Percentiles rank a stretch among this genome's conserved stretches.
Conservation (phyloP, 1,140 invertebrate genomes). For the Steinernema feltiae region DNA sequence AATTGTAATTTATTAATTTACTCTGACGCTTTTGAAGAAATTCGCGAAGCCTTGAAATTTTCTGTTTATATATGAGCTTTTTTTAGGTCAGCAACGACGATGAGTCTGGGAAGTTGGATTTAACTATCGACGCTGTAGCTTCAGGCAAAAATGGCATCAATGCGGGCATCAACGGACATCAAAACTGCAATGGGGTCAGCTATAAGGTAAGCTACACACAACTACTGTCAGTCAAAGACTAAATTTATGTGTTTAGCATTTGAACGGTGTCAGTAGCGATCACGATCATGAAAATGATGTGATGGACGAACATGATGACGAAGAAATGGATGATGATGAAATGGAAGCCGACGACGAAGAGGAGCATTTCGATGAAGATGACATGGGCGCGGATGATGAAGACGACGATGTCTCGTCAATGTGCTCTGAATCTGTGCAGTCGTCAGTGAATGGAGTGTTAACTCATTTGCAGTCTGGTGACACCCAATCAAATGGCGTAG, state of each 20-base stretch:
- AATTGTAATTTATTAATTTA: background rate
- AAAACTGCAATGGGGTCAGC: background rate
- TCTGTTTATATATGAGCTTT: too few relatives aligned
- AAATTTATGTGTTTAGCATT: background rate
- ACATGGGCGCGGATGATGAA: conserved; percentile 68
- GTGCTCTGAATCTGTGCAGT: conserved; percentile 2
- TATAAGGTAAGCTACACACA: background rate
- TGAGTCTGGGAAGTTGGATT: background rate
- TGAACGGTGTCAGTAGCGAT: background rate
- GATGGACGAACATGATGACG: conserved; percentile 45
- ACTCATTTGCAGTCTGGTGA: background rate
- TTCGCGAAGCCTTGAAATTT: too few relatives aligned
- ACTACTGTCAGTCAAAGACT: background rate
- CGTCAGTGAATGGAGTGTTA: background rate
- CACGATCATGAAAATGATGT: conserved; percentile 54
- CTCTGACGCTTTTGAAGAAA: background rate
- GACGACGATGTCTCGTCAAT: conserved; percentile 14
- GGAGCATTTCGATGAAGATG: conserved; percentile 70
- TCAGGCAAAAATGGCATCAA: background rate
- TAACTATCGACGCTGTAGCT: background rate
- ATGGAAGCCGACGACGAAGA: background rate
- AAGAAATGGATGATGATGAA: conserved; percentile 18
- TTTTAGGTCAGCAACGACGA: background rate
- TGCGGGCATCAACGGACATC: background rate
- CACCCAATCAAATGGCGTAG: background rate